Percentiles rank a stretch among this genome's conserved stretches.
These are phyloP conservation scores for Sminthopsis crassicaudata DNA, from an alignment of 2,113 vertebrate genomes.

Conservation along the genomic window DNA sequence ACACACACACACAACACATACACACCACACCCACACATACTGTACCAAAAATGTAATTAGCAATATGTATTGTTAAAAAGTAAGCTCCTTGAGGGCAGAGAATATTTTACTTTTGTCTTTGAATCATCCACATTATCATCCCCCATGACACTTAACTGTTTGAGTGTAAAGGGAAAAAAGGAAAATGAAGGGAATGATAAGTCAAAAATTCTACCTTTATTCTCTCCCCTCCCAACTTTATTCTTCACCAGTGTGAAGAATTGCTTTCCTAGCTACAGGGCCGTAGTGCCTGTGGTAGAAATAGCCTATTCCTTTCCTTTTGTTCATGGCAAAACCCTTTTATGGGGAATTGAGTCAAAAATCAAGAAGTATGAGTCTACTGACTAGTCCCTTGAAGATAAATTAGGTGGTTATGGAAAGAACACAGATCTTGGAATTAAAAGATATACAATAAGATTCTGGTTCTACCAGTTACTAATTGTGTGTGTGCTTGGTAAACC, in stretches of 20 bases:
- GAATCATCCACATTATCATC: neutral
- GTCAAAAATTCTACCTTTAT: neutral
- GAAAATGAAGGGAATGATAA: neutral
- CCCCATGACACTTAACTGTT: neutral
- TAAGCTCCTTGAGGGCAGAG: no score
- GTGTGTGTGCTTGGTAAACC: neutral
- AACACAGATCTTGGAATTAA: neutral
- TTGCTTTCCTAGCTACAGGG: no score
- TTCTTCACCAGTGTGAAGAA: neutral
- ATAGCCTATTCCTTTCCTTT: neutral
- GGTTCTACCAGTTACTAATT: neutral
- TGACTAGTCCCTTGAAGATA: neutral
- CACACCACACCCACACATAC: neutral
- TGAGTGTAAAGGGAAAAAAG: neutral
- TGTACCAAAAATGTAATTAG: neutral
- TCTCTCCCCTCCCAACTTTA: neutral
- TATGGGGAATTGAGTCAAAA: neutral
- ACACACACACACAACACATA: neutral
- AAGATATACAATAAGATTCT: no score
- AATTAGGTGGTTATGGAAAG: neutral
- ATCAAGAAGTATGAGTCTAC: neutral
- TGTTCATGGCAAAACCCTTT: neutral
- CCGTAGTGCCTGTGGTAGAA: neutral
- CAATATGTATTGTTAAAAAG: neutral
- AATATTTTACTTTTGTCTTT: no score